Evolutionary conservation across 2,797 vertebrate species (phyloP), one percentile per base, ranked within the genome.

Genomic region (Micrastur ruficollis): DNA sequence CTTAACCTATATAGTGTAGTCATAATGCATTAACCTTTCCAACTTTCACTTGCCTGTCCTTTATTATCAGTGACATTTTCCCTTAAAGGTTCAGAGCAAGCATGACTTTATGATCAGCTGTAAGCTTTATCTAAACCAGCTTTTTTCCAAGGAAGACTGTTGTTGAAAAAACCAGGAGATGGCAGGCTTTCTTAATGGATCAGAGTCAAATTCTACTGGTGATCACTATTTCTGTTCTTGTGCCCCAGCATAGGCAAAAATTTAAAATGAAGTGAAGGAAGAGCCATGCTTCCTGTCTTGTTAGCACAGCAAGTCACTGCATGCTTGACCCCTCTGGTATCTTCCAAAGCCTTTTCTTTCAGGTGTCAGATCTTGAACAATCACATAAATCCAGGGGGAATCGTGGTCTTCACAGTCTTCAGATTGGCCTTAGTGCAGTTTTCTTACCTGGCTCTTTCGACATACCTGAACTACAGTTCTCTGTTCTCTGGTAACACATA

Each of bases 101-200:
- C 65, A 46, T 95, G 75, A 83, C 89, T 96, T 97, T 83, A 93
- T 72, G 82, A 95, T 95, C 44, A 78, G 66, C 63, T 4, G 3
- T 91, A 92, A 95, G 80, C 71, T 95, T 94, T 95, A 95, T 83
- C 74, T 88, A 85, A 85, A 91, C 27, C 3, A 10, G 29, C 5
- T 61, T 85, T 86, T 71, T 72, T 53, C 44, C 4, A 0, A 34
- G 10, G 38, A 78, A 65, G 27, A 3, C 8, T 40, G 26, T 44
- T 82, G 34, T 66, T 27, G 44, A 68, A 66, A n/a, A 83, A 74
- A 27, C 84, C 98, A 91, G 95, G 83, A 98, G 98, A 91, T 98
- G 98, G 98, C 98, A 96, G 79, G 97, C 91, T 98, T 97, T 97
- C 93, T 95, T 94, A 98, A 97, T 23, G 55, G 62, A 97, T 84